Conservation (phyloP, 2,888 invertebrate genomes). For the Pardosa pseudoannulata region DNA sequence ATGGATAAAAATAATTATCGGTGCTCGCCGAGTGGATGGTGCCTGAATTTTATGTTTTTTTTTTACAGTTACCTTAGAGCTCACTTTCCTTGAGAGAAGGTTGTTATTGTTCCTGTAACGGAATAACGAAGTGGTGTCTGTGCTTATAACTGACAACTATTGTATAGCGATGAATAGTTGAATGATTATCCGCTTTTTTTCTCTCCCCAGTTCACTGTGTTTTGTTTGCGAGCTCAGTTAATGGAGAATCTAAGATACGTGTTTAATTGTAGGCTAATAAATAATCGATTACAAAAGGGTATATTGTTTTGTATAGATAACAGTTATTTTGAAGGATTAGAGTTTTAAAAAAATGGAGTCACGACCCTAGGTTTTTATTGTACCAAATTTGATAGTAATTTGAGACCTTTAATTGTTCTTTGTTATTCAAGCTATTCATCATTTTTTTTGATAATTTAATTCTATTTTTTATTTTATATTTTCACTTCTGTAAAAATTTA, state of each 20-base stretch:
- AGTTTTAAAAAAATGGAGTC: too few species aligned
- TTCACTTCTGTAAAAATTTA: too few species aligned
- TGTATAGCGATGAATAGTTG: background rate
- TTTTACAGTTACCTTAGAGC: background rate
- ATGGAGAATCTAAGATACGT: background rate
- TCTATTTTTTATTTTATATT: too few species aligned
- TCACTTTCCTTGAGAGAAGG: background rate
- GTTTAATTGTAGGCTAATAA: background rate
- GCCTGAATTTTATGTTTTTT: background rate
- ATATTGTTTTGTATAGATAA: too few species aligned
- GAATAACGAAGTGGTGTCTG: background rate
- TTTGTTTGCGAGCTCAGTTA: background rate
- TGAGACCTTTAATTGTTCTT: too few species aligned
- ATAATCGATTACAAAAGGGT: too few species aligned
- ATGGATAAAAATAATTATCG: background rate
- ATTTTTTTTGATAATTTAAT: too few species aligned
- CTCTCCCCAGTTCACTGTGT: background rate
- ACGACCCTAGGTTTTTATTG: too few species aligned
- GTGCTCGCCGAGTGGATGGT: background rate
- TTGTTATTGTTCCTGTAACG: background rate
- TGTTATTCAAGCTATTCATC: too few species aligned
- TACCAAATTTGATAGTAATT: too few species aligned
- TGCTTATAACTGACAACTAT: background rate
- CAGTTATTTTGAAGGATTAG: too few species aligned
- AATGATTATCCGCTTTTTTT: background rate